Evolutionary conservation across 2,888 invertebrate species (phyloP).

Genomic region (Nephrotoma appendiculata): DNA sequence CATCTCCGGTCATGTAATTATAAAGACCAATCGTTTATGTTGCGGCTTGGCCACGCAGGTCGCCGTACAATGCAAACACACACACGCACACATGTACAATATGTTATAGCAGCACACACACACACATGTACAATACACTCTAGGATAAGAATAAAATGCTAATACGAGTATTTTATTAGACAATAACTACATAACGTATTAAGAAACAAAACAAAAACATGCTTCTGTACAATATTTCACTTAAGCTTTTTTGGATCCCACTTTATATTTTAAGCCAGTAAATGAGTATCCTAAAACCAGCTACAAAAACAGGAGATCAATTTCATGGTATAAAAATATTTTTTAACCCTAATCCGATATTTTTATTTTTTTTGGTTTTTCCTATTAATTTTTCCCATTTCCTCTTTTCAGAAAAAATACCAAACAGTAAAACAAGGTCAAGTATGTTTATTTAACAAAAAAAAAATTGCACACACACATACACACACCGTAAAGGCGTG

Average conservation of each 20-base stretch:
- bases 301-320: not conserved
- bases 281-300: not conserved
- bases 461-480: not conserved
- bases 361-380: not conserved
- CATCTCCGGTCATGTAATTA: not conserved
- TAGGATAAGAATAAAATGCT: not conserved
- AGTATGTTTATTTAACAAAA: not conserved
- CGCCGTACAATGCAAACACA: not conserved
- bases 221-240: not conserved
- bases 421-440: not conserved
- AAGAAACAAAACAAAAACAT: not conserved
- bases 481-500: not conserved
- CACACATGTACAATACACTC: not conserved
- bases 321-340: not conserved
- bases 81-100: not conserved
- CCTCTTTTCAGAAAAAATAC: not conserved
- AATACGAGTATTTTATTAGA: not conserved
- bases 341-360: not conserved
- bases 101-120: not conserved
- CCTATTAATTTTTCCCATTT: not conserved
- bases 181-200: not conserved
- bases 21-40: not conserved
- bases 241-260: not conserved
- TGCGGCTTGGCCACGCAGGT: not conserved
- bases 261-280: not conserved